Evolutionary conservation across 2,888 invertebrate genomes (phyloP).

Genomic region (Scaptomyza parva): DNA sequence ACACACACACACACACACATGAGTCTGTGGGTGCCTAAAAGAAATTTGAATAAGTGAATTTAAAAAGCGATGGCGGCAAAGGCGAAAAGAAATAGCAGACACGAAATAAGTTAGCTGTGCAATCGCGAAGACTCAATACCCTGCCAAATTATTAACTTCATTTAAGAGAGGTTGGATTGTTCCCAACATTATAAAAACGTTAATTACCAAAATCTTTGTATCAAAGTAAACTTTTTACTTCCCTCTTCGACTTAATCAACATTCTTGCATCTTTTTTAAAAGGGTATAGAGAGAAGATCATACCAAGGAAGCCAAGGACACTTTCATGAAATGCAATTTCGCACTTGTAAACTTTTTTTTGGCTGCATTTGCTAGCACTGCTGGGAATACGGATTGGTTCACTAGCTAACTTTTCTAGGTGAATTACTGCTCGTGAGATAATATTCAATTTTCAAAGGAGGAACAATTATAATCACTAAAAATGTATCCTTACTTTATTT

Average conservation of each 20-base stretch:
- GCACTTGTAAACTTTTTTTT: slow-evolving; percentile 80
- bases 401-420: slow-evolving; percentile 16
- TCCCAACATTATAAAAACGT: no score
- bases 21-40: slow-evolving; percentile 52
- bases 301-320: slow-evolving; percentile 74
- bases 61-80: slow-evolving; percentile 68
- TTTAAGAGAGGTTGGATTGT: no score
- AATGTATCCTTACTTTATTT: not conserved
- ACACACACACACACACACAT: slow-evolving; percentile 23
- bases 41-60: slow-evolving; percentile 80
- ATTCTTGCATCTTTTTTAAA: not conserved
- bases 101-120: not conserved
- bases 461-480: no score
- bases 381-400: slow-evolving; percentile 20
- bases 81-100: slow-evolving; percentile 6
- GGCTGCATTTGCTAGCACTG: slow-evolving; percentile 52
- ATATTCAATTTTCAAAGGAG: not conserved
- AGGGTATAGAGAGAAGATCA: slow-evolving; percentile 33
- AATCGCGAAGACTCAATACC: slow-evolving; percentile 1
- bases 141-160: no score
- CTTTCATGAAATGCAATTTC: slow-evolving; percentile 79
- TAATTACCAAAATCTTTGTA: no score
- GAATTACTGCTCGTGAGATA: not conserved
- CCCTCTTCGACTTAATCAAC: no score
- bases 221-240: no score